A percentile compares a stretch with the other conserved stretches of the same genome.
Conservation (phyloP, 2,797 vertebrate species). For the Chaunax sp. region DNA sequence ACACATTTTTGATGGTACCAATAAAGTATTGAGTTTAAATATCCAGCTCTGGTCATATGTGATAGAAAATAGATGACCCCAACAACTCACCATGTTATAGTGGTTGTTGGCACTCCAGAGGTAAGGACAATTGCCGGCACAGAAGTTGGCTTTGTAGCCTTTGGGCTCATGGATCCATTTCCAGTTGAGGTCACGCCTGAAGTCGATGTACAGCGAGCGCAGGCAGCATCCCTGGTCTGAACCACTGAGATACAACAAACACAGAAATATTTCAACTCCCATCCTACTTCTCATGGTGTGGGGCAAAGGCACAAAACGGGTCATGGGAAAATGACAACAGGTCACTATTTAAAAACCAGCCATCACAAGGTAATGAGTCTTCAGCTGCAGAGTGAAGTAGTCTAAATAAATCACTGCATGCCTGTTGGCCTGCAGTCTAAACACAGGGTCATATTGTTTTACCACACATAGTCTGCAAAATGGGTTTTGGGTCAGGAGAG, state of each 20-base stretch:
- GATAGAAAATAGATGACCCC: slow-evolving; percentile 2
- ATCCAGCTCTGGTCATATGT: background rate
- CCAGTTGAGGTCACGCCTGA: slow-evolving; percentile 88
- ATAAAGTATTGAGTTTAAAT: background rate
- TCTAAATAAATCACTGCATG: slow-evolving; percentile 70
- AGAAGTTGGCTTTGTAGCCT: slow-evolving; percentile 89
- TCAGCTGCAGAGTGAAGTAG: slow-evolving; percentile 56
- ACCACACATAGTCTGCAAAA: slow-evolving; percentile 54
- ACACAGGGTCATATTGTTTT: slow-evolving; percentile 60
- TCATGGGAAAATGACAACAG: slow-evolving; percentile 69
- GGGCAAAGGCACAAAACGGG: slow-evolving; percentile 24
- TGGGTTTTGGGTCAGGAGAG: slow-evolving; percentile 35
- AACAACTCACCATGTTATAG: slow-evolving; percentile 85
- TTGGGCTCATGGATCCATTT: slow-evolving; percentile 90
- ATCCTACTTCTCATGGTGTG: slow-evolving; percentile 33
- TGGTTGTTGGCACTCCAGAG: slow-evolving; percentile 89
- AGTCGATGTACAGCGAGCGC: slow-evolving; percentile 88
- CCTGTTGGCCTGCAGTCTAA: slow-evolving; percentile 69
- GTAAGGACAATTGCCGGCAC: slow-evolving; percentile 87
- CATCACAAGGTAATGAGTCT: slow-evolving; percentile 63
- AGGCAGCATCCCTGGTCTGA: slow-evolving; percentile 85
- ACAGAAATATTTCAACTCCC: slow-evolving; percentile 37
- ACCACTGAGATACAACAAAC: slow-evolving; percentile 68
- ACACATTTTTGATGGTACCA: background rate
- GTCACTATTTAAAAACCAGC: slow-evolving; percentile 49